phyloP scores from a whole-genome alignment of 2,797 vertebrate species.

The Atherinosoma microstoma region DNA sequence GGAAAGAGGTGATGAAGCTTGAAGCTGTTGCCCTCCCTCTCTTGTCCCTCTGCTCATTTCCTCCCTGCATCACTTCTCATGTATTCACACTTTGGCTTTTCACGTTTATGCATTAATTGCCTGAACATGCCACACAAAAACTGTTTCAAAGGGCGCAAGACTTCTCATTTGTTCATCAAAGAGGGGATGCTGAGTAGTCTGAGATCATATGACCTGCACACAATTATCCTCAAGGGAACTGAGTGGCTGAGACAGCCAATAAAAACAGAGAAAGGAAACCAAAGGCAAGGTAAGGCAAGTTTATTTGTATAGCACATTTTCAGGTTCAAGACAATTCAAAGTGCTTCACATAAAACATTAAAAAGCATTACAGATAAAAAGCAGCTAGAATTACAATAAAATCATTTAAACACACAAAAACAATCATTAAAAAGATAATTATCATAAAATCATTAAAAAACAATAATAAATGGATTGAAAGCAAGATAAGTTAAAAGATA shows the following conservation, averaged over 20 bases:
- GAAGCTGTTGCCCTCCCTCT: slow-evolving; percentile 60
- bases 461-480: no score
- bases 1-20: slow-evolving; percentile 87
- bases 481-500: no score
- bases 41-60: slow-evolving; percentile 28
- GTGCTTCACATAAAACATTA: no score
- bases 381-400: no score
- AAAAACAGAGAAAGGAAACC: slow-evolving; percentile 26
- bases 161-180: slow-evolving; percentile 73
- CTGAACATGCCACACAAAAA: slow-evolving; percentile 60
- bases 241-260: slow-evolving; percentile 39
- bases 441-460: no score
- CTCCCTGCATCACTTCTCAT: slow-evolving; percentile 62
- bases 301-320: no score
- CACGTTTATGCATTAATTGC: slow-evolving; percentile 69
- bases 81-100: slow-evolving; percentile 62
- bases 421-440: no score
- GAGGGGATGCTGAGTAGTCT: slow-evolving; percentile 61
- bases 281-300: background rate
- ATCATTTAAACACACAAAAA: no score
- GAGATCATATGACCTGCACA: slow-evolving; percentile 62
- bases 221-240: slow-evolving; percentile 49
- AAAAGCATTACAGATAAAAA: no score
- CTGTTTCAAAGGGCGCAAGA: slow-evolving; percentile 63
- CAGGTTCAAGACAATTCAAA: no score